Evolutionary conservation across 2,113 vertebrate species (phyloP).

Genomic region (Pteruthius melanotis): DNA sequence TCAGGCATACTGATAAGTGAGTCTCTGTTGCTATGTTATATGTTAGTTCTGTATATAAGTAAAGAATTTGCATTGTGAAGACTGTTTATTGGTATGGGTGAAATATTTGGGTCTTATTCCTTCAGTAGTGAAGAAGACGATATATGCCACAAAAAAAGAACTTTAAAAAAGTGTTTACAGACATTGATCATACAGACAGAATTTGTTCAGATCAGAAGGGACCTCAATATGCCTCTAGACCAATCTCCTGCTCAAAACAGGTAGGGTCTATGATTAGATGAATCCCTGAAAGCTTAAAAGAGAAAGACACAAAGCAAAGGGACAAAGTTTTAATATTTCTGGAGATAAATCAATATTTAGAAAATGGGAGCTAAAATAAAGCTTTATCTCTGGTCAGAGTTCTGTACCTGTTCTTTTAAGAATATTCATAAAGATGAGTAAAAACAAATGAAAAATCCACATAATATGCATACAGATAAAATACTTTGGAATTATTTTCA

Average conservation of each 20-base stretch:
- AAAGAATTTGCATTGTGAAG: not conserved
- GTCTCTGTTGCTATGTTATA: not conserved
- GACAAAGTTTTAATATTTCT: not conserved
- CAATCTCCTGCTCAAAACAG: not conserved
- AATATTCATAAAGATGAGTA: not conserved
- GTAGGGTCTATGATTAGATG: not conserved
- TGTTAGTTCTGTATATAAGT: not conserved
- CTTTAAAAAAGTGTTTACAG: not conserved
- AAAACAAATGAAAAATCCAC: not conserved
- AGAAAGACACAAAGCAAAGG: not conserved
- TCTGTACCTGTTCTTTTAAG: not conserved
- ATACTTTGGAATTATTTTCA: not conserved
- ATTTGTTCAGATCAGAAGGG: not conserved
- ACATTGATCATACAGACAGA: not conserved
- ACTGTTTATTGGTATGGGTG: not conserved
- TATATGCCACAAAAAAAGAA: not conserved
- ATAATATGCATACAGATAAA: not conserved
- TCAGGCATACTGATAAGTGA: not conserved
- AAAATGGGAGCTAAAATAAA: not conserved
- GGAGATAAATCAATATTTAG: not conserved
- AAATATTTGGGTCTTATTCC: not conserved
- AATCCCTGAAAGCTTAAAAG: not conserved
- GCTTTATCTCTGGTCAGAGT: not conserved
- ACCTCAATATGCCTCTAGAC: not conserved
- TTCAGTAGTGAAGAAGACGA: not conserved